A percentile compares a stretch with the other conserved stretches of the same genome.
Evolutionary conservation across 2,888 invertebrate species (phyloP).

Genomic region (Cosmopolites sordidus): DNA sequence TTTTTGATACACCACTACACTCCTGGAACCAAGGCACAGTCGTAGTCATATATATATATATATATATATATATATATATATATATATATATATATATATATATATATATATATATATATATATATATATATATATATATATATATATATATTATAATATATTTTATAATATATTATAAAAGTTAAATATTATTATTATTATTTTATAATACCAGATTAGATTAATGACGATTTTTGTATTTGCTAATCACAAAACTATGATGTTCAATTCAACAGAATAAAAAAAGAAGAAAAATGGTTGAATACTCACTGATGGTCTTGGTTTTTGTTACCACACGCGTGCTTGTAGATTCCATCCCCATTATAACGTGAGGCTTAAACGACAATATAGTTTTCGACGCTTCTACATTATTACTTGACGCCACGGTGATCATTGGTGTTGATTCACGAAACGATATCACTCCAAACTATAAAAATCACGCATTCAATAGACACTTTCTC

Average conservation of each 20-base stretch:
- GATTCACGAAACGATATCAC: too few species aligned
- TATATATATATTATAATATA: conserved; percentile 1
- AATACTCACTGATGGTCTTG: conserved; percentile 35
- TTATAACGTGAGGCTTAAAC: conserved; percentile 32
- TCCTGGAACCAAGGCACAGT: too few species aligned
- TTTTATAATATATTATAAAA: background rate
- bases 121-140: conserved; percentile 5
- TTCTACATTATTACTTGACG: conserved; percentile 36
- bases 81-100: too few species aligned
- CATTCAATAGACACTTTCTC: too few species aligned
- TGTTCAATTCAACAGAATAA: too few species aligned
- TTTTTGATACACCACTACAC: too few species aligned
- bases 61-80: too few species aligned
- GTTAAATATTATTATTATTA: background rate
- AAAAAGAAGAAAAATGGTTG: background rate
- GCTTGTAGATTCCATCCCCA: conserved; percentile 38
- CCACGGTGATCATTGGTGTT: conserved; percentile 40
- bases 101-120: conserved; percentile 5
- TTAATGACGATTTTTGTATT: too few species aligned
- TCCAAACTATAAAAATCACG: too few species aligned
- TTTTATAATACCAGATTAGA: too few species aligned
- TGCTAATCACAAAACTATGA: too few species aligned
- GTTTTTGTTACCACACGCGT: conserved; percentile 31
- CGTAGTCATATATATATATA: too few species aligned
- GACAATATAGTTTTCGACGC: conserved; percentile 26